These are phyloP conservation scores for Sterrhoptilus dennistouni DNA, from an alignment of 2,113 vertebrate genomes.

Conservation along the genomic window DNA sequence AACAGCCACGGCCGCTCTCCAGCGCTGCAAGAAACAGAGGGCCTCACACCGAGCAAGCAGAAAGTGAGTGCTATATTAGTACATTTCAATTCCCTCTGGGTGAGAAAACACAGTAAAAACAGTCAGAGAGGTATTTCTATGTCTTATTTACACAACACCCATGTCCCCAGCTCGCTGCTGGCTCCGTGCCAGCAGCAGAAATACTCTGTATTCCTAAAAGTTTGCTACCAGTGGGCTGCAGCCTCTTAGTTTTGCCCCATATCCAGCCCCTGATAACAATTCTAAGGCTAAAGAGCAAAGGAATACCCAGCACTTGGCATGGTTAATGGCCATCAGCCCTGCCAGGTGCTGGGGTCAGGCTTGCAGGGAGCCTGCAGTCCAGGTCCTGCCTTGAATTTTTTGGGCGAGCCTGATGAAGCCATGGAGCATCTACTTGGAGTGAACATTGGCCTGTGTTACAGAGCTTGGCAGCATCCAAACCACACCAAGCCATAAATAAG, in stretches of 20 bases:
- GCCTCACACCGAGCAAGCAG: not conserved
- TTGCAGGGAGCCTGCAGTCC: not conserved
- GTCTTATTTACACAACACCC: not conserved
- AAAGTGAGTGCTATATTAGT: not conserved
- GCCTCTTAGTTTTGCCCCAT: not conserved
- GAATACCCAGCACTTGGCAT: not conserved
- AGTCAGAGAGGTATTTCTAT: not conserved
- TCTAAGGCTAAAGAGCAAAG: not conserved
- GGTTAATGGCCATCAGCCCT: not conserved
- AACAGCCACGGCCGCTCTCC: fast-evolving
- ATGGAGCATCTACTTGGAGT: fast-evolving
- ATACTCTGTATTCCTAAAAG: not conserved
- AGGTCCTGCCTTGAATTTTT: not conserved
- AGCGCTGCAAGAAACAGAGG: not conserved
- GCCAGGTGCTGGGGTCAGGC: not conserved
- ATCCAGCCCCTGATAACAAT: fast-evolving
- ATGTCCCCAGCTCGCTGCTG: fast-evolving
- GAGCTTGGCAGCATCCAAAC: not conserved
- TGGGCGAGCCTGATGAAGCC: not conserved
- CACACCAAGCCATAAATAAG: not conserved
- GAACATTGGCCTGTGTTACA: fast-evolving
- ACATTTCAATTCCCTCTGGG: fast-evolving
- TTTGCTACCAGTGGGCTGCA: not conserved
- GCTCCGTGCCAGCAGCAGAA: not conserved
- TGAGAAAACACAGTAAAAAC: not conserved